These are phyloP conservation scores for Pammene fasciana DNA, from an alignment of 2,888 invertebrate genomes.

Conservation along the genomic window DNA sequence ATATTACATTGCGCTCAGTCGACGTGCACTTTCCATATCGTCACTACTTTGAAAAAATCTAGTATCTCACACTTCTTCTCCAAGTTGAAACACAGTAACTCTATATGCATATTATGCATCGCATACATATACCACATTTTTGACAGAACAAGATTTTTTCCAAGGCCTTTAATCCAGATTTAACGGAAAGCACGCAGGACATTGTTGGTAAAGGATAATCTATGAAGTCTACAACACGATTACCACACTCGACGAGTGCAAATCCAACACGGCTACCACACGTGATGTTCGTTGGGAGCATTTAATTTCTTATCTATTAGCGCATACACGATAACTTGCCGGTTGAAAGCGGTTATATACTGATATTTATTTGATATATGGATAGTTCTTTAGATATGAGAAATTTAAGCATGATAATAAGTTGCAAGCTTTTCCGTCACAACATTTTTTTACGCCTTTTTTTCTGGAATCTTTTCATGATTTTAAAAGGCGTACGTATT, in stretches of 20 bases:
- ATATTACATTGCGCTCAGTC: no score
- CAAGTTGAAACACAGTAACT: no score
- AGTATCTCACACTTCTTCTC: no score
- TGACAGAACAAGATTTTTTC: no score
- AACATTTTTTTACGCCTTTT: neutral
- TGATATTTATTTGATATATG: slow-evolving; percentile 51
- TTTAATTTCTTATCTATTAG: slow-evolving; percentile 71
- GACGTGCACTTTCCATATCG: no score
- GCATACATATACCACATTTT: no score
- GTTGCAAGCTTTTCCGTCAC: slow-evolving; percentile 46
- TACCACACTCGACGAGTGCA: slow-evolving; percentile 45
- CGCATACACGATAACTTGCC: slow-evolving; percentile 66
- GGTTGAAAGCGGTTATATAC: slow-evolving; percentile 62
- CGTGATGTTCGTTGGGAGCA: slow-evolving; percentile 61
- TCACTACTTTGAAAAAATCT: no score
- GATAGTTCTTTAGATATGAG: slow-evolving; percentile 14
- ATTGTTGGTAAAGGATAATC: slow-evolving; percentile 52
- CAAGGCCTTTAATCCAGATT: no score
- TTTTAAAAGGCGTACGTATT: neutral
- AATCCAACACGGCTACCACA: slow-evolving; percentile 68
- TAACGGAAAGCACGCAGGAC: slow-evolving; percentile 39
- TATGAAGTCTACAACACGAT: slow-evolving; percentile 37
- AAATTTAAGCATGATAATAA: slow-evolving; percentile 38
- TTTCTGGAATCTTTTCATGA: no score
- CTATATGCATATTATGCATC: no score